phyloP scores from a whole-genome alignment of 2,888 invertebrate genomes.

The Lepidocyrtoides sp. region DNA sequence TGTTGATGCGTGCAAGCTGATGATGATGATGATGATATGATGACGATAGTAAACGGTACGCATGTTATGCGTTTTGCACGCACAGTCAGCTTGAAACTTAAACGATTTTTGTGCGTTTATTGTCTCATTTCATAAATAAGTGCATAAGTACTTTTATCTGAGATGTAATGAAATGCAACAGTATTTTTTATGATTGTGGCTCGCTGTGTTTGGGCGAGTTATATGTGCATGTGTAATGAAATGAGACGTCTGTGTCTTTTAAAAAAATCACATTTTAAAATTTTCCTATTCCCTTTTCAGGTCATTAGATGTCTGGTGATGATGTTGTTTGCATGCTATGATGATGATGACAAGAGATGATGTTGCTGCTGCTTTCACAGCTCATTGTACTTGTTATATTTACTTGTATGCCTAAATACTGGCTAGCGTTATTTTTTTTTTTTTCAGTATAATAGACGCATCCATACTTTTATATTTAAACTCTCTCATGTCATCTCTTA shows the following conservation, averaged over 20 bases:
- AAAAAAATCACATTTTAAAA: conserved; percentile 58
- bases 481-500: conserved; percentile 29
- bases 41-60: neutral
- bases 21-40: neutral
- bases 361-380: conserved; percentile 54
- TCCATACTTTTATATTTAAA: conserved; percentile 24
- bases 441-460: conserved; percentile 43
- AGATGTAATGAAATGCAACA: conserved; percentile 32
- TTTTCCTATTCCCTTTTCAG: conserved; percentile 77
- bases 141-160: conserved; percentile 3
- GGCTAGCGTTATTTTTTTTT: conserved; percentile 17
- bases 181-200: conserved; percentile 58
- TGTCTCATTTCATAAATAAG: conserved; percentile 42
- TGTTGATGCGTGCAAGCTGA: neutral
- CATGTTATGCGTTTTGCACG: conserved; percentile 21
- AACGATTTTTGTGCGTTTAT: conserved; percentile 9
- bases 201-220: conserved; percentile 24
- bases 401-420: neutral
- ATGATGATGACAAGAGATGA: neutral
- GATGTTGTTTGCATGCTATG: conserved; percentile 36
- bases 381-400: conserved; percentile 13
- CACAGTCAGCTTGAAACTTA: neutral
- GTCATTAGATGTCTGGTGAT: conserved; percentile 66
- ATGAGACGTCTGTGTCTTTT: conserved; percentile 32
- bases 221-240: neutral